Evolutionary conservation across 2,888 invertebrate genomes (phyloP), one percentile per base, ranked within the genome.

Genomic region (Anoplius nigerrimus): DNA sequence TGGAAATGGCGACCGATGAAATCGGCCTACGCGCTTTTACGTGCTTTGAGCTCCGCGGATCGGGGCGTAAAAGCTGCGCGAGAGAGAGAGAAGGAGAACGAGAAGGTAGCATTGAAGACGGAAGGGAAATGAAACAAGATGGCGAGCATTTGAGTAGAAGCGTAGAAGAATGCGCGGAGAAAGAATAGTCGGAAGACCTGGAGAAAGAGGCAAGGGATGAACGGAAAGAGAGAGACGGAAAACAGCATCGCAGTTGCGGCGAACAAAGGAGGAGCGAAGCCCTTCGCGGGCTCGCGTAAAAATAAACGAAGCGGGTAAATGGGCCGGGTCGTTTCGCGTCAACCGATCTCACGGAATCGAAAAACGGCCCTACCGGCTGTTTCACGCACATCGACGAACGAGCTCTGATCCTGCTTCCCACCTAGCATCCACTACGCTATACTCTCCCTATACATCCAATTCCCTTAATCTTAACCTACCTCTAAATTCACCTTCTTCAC

Each of bases 231-330:
- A 52, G 52, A 65, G 48, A 42, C 5, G 20, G 48, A 42, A 62
- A 68, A 56, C 54, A 34, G 52, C 56, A 57, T 71, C 43, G 58
- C 66, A 70, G 57, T 72, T 45, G 54, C 61, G 27, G 43, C 60
- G 60, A 66, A 58, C 61, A 66, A 65, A 69, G 20, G 57, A 52
- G 59, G 27, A 66, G 65, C 48, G 64, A 66, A 64, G 54, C 66
- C 27, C 70, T 62, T 61, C 34, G 57, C 20, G 62, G 60, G 55
- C 34, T 20, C 62, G 61, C 77, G 70, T 77, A 77, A 77, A 75
- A 74, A 65, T 65, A 74, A 77, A 77, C 77, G 74, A 77, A 70
- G 75, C 69, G 71, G 59, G 69, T 65, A 75, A 71, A 70, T 66
- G 63, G 56, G 24, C 59, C 52, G 65, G 69, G 59, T 76, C 63